Evolutionary conservation across 1,140 invertebrate genomes (phyloP), one percentile per base, ranked within the genome.

Genomic region (Aphis gossypii): DNA sequence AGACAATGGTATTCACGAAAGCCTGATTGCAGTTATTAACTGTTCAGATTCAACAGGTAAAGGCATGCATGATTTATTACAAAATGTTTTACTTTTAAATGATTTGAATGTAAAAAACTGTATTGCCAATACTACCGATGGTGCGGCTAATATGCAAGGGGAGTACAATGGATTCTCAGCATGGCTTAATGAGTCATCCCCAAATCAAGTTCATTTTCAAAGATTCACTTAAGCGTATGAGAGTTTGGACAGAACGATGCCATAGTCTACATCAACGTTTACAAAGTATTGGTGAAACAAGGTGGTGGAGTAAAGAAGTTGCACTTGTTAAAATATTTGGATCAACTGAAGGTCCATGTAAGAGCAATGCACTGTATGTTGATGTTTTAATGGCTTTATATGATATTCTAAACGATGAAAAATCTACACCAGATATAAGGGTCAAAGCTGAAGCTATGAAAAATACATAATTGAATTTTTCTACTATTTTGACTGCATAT

Each of bases 71-170:
- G 11, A 94, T 86, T 60, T 93, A 87, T 35, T 94, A 41, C 56
- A 56, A 90, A 44, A 54, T 56, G 56, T 90, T 56, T 68, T 90
- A 68, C 23, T 60, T 44, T 56, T 60, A 41, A 60, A 51, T 88
- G 84, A 90, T 56, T 90, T 90, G 48, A 68, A 90, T 68, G 7
- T 54, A 54, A 90, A 54, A 56, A 54, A 44, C 41, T 90, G 94
- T 44, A 94, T 94, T 94, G 94, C 86, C 51, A 93, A 92, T 87
- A 94, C 94, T 90, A 94, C 94, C 51, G 93, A 94, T 54, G 94
- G 94, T 76, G 94, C 94, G n/a, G 94, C 94, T 86, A 94, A 94
- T 89, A 94, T 94, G 94, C 68, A 93, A 88, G 94, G 91, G 18
- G 56, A 84, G 35, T 94, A 94, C 87, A 94, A 94, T 48, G 94